A percentile compares a stretch with the other conserved stretches of the same genome.
phyloP scores from a whole-genome alignment of 23 tunicate species.

The Halocynthia aurantium region DNA sequence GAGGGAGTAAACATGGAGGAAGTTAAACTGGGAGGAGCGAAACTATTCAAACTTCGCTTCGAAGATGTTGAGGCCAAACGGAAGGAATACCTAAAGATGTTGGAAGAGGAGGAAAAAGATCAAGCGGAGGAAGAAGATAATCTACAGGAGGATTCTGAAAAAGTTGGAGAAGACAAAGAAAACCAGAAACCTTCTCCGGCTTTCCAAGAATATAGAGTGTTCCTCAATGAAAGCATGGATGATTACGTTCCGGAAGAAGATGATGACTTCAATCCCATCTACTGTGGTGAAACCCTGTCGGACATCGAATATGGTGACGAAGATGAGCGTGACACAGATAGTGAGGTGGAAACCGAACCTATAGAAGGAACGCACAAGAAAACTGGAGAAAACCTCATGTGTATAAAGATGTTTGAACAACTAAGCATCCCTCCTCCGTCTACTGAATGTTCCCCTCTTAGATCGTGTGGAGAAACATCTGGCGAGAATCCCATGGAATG shows the following conservation, averaged over 20 bases:
- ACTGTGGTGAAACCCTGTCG: slow-evolving; percentile 68
- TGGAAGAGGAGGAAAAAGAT: slow-evolving; percentile 14
- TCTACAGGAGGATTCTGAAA: background rate
- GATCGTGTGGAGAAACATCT: background rate
- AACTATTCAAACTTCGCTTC: slow-evolving; percentile 21
- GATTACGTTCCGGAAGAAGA: slow-evolving; percentile 58
- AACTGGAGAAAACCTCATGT: slow-evolving; percentile 71
- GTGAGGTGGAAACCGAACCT: slow-evolving; percentile 66
- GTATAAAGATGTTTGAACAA: slow-evolving; percentile 46
- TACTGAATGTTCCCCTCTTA: background rate
- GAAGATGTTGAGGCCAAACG: slow-evolving; percentile 51
- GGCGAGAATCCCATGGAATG: slow-evolving; percentile 10
- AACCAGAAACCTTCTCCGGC: background rate
- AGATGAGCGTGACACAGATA: slow-evolving; percentile 64
- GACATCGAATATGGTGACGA: slow-evolving; percentile 51
- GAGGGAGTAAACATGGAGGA: slow-evolving; percentile 23
- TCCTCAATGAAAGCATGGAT: slow-evolving; percentile 38
- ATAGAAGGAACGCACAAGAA: slow-evolving; percentile 32
- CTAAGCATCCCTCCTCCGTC: slow-evolving; percentile 8
- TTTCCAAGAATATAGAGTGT: slow-evolving; percentile 16
- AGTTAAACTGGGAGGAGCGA: slow-evolving; percentile 7
- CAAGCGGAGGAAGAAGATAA: slow-evolving; percentile 17
- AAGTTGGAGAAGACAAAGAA: slow-evolving; percentile 9
- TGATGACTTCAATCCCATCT: slow-evolving; percentile 63
- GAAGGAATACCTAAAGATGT: slow-evolving; percentile 11